Percentiles rank a stretch among this genome's conserved stretches.
Conservation (phyloP, 30 jellyfish, hydroid and myxozoan genomes). For the Rhopilema esculentum region DNA sequence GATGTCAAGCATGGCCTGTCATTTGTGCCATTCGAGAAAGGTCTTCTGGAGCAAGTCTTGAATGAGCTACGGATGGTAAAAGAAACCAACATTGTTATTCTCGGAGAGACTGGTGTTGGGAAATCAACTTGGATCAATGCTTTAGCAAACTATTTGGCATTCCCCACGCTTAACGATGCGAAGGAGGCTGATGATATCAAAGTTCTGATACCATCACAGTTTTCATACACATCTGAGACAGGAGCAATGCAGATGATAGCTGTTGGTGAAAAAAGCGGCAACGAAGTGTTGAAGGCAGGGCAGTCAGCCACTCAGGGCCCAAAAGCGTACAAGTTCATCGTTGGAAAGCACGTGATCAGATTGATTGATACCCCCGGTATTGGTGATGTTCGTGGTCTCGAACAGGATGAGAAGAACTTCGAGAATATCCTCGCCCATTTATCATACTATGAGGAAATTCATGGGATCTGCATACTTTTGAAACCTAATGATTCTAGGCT, state of each 20-base stretch:
- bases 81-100: constrained; percentile 48
- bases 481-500: constrained; percentile 73
- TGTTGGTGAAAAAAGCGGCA: constrained; percentile 36
- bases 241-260: constrained; percentile 37
- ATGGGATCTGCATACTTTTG: constrained; percentile 70
- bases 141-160: constrained; percentile 54
- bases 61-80: constrained; percentile 17
- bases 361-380: constrained; percentile 80
- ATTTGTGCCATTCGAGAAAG: constrained; percentile 1
- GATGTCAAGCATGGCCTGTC: constrained; percentile 57
- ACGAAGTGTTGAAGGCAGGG: constrained; percentile 61
- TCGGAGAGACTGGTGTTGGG: constrained; percentile 79
- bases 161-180: constrained; percentile 40
- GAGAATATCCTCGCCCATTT: constrained; percentile 74
- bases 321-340: constrained; percentile 57
- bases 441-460: constrained; percentile 70
- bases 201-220: constrained; percentile 65
- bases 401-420: constrained; percentile 72
- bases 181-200: constrained; percentile 21
- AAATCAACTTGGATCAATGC: constrained; percentile 80
- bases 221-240: constrained; percentile 67
- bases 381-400: constrained; percentile 82
- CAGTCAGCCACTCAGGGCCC: constrained; percentile 84
- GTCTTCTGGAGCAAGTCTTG: constrained; percentile 8
- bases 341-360: constrained; percentile 43